A percentile compares a stretch with the other conserved stretches of the same genome.
phyloP scores from a whole-genome alignment of 2,113 vertebrate species.

The Crotalus helleri region DNA sequence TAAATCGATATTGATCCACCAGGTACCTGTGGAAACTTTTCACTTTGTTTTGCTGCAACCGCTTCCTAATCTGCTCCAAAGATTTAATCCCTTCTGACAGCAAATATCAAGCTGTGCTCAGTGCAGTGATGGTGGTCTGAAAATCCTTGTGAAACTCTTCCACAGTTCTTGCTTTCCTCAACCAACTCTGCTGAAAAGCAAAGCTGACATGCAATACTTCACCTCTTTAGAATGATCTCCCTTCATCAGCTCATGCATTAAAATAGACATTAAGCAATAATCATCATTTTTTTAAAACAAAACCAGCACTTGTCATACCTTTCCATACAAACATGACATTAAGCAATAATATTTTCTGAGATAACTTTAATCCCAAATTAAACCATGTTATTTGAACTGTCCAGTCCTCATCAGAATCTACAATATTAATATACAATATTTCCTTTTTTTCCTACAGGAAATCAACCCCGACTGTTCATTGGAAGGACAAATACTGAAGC shows the following conservation, averaged over 20 bases:
- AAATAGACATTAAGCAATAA: neutral
- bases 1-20: neutral
- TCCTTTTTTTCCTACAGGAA: neutral
- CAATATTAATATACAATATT: neutral
- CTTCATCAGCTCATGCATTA: neutral
- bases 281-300: neutral
- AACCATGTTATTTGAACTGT: neutral
- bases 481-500: neutral
- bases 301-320: neutral
- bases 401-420: neutral
- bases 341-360: neutral
- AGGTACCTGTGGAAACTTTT: neutral
- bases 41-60: neutral
- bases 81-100: neutral
- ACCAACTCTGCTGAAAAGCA: neutral
- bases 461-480: neutral
- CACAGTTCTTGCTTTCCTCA: neutral
- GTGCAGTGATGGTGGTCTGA: neutral
- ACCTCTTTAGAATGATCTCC: neutral
- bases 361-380: neutral
- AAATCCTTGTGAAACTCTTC: neutral
- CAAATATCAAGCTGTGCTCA: neutral
- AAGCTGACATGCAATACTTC: neutral
- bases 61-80: neutral
- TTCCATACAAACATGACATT: neutral